Evolutionary conservation across 2,113 vertebrate genomes (phyloP).

Genomic region (Grammomys dolichurus): DNA sequence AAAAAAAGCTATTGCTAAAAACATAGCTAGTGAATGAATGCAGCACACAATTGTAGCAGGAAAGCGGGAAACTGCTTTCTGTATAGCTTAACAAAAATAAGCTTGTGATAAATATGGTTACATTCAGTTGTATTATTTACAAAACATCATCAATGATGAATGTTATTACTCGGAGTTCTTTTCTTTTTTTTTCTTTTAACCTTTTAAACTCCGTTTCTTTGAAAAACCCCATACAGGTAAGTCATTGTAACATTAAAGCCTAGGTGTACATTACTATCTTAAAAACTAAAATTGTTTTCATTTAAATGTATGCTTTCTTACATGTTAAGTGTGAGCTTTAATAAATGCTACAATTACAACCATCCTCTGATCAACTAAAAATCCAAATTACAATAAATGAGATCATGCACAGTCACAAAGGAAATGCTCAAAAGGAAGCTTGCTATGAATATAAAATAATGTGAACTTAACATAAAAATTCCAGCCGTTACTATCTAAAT

Average conservation of each 20-base stretch:
- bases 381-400: slow-evolving; percentile 92
- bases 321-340: slow-evolving; percentile 83
- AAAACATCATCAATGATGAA: slow-evolving; percentile 57
- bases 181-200: neutral
- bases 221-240: slow-evolving; percentile 47
- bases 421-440: slow-evolving; percentile 91
- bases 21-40: slow-evolving; percentile 64
- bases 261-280: slow-evolving; percentile 67
- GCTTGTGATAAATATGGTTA: slow-evolving; percentile 43
- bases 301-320: slow-evolving; percentile 83
- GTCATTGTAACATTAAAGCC: slow-evolving; percentile 66
- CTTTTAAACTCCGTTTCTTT: slow-evolving; percentile 40
- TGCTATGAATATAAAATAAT: slow-evolving; percentile 95
- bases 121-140: slow-evolving; percentile 33
- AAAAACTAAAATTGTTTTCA: slow-evolving; percentile 72
- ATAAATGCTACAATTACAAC: slow-evolving; percentile 89
- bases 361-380: slow-evolving; percentile 90
- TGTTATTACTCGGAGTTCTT: slow-evolving; percentile 53
- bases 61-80: slow-evolving; percentile 26
- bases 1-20: slow-evolving; percentile 71
- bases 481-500: slow-evolving; percentile 93
- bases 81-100: slow-evolving; percentile 69
- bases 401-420: slow-evolving; percentile 92
- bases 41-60: slow-evolving; percentile 25
- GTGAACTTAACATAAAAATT: slow-evolving; percentile 95